Evolutionary conservation across 1,140 invertebrate genomes (phyloP).

Genomic region (Caenorhabditis elegans): DNA sequence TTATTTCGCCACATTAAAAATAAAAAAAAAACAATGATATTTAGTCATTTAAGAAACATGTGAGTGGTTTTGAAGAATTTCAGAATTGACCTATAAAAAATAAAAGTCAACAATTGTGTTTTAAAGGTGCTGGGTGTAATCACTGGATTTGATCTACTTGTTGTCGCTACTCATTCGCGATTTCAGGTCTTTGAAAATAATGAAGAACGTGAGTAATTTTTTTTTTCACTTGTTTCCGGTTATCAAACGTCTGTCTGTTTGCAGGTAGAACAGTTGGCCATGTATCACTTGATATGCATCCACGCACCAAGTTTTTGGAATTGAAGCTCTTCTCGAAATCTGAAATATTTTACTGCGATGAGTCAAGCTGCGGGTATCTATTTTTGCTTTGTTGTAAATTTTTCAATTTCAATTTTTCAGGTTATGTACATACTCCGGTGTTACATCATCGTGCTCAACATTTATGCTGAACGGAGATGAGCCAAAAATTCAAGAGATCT

Average conservation of each 20-base stretch:
- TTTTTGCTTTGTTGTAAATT: background rate
- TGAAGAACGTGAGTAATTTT: background rate
- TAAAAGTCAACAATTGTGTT: background rate
- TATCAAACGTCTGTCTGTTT: background rate
- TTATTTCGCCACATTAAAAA: no score
- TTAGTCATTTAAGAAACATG: no score
- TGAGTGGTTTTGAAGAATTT: no score
- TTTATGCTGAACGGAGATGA: background rate
- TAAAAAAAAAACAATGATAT: no score
- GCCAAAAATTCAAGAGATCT: background rate
- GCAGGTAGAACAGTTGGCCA: background rate
- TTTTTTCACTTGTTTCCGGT: background rate
- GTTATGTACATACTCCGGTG: background rate
- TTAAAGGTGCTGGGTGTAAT: background rate
- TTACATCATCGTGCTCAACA: background rate
- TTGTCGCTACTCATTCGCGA: background rate
- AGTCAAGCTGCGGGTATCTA: background rate
- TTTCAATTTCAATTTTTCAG: background rate
- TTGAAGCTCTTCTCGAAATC: conserved; percentile 3
- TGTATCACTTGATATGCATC: background rate
- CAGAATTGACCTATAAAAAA: no score
- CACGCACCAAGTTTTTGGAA: background rate
- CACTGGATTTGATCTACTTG: background rate
- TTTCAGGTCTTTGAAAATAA: background rate
- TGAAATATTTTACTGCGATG: conserved; percentile 26